Evolutionary conservation across 2,888 invertebrate genomes (phyloP).

Genomic region (Piscicola geometra): DNA sequence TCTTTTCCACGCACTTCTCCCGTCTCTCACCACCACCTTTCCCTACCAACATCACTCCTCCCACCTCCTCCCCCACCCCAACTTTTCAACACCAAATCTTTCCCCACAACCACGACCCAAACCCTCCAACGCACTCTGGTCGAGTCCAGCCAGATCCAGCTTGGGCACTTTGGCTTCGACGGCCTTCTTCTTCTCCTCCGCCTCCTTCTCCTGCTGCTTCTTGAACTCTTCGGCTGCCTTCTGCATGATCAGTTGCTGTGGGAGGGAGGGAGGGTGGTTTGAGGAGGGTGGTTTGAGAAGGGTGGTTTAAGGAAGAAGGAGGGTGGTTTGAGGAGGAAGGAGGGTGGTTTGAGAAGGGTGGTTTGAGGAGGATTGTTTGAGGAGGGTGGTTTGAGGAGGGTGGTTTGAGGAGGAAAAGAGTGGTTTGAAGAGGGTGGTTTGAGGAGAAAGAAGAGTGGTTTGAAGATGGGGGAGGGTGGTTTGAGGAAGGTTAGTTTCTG

Average conservation of each 20-base stretch:
- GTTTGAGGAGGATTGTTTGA: background rate
- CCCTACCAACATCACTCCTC: too few species aligned
- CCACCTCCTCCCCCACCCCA: too few species aligned
- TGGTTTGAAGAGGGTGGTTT: background rate
- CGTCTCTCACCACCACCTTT: too few species aligned
- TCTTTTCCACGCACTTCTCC: too few species aligned
- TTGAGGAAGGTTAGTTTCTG: too few species aligned
- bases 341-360: background rate
- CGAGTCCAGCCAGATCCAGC: constrained; percentile 49
- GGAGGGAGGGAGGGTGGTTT: too few species aligned
- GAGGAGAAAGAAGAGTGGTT: background rate
- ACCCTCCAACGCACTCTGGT: constrained; percentile 47
- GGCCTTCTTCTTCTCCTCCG: constrained; percentile 68
- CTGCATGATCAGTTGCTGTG: constrained; percentile 93
- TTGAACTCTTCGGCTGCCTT: constrained; percentile 99
- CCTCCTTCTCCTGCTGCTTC: constrained; percentile 98
- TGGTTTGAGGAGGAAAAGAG: background rate
- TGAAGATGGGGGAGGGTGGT: too few species aligned
- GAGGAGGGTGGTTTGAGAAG: background rate
- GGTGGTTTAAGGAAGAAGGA: background rate
- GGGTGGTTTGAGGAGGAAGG: background rate
- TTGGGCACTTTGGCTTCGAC: constrained; percentile 52
- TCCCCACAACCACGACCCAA: background rate
- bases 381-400: background rate
- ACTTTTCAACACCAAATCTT: background rate